A percentile compares a stretch with the other conserved stretches of the same genome.
These are phyloP conservation scores for Dermolepida albohirtum DNA, from an alignment of 2,888 invertebrate genomes.

Conservation along the genomic window DNA sequence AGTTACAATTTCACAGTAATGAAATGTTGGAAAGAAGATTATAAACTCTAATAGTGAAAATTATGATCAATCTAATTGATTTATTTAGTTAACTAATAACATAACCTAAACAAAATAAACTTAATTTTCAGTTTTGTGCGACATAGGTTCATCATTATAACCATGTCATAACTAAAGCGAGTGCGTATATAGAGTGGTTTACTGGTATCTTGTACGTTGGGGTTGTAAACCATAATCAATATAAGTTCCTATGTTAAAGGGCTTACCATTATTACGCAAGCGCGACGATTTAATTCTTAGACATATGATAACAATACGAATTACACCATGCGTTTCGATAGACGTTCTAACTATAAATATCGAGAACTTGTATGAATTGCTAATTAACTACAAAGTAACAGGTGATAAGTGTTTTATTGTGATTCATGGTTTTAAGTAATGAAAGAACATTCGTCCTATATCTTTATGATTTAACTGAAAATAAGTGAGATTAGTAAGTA, in stretches of 20 bases:
- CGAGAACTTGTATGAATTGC: not conserved
- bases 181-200: constrained; percentile 37
- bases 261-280: constrained; percentile 31
- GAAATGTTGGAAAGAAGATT: no score
- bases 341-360: constrained; percentile 1
- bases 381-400: constrained; percentile 22
- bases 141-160: no score
- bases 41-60: no score
- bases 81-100: not conserved
- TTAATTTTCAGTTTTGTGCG: constrained; percentile 1
- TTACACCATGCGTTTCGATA: constrained; percentile 37
- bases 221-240: constrained; percentile 45
- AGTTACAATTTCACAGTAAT: no score
- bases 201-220: constrained; percentile 39
- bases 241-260: constrained; percentile 31
- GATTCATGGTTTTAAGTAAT: constrained; percentile 5
- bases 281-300: constrained; percentile 37
- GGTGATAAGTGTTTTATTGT: constrained; percentile 21
- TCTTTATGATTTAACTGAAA: not conserved
- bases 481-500: constrained; percentile 7
- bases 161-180: constrained; percentile 38
- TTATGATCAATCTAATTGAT: no score
- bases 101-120: not conserved
- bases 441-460: not conserved
- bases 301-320: constrained; percentile 41